Evolutionary conservation across 2,888 invertebrate species (phyloP), one percentile per base, ranked within the genome.

Genomic region (Crocallis elinguaria): DNA sequence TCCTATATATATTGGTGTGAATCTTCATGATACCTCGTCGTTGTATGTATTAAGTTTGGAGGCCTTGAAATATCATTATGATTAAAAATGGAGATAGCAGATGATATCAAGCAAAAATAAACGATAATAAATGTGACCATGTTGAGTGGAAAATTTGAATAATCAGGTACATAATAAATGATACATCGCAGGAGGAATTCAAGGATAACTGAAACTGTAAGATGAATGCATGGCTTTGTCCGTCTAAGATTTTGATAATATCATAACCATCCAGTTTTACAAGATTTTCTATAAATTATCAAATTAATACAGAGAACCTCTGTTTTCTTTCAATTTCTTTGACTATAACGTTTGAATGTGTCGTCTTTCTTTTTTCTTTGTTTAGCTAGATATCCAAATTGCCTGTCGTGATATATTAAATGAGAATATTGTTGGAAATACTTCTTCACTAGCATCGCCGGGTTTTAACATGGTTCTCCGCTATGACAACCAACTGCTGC

Each of bases 371-470:
- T 16, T 16, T 8, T 12, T 19, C 19, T 19, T 19, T 36, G 35
- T 36, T 36, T 36, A 36, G 11, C 11, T 36, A 36, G 35, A 16
- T 33, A 33, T n/a, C n/a, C n/a, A n/a, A n/a, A 36, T 21, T 16
- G 35, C 19, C 19, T 19, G 35, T 19, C 17, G 12, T 19, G 35
- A 13, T 13, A 14, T n/a, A 19, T 11, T 9, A n/a, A 17, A 17
- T 9, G 8, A 8, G 9, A 33, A 19, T 19, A 5, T 19, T 19
- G 3, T 19, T 5, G 19, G 19, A 19, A 19, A 19, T 19, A 19
- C 19, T n/a, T n/a, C 19, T 19, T 19, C 19, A 19, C n/a, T n/a
- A n/a, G n/a, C n/a, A n/a, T 23, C 8, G 8, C 1, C 6, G 3
- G 23, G 7, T 23, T 5, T 2, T 23, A 23, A 23, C 8, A 3